Evolutionary conservation across 2,113 vertebrate genomes (phyloP), one percentile per base, ranked within the genome.

Genomic region (Chaenocephalus aceratus): DNA sequence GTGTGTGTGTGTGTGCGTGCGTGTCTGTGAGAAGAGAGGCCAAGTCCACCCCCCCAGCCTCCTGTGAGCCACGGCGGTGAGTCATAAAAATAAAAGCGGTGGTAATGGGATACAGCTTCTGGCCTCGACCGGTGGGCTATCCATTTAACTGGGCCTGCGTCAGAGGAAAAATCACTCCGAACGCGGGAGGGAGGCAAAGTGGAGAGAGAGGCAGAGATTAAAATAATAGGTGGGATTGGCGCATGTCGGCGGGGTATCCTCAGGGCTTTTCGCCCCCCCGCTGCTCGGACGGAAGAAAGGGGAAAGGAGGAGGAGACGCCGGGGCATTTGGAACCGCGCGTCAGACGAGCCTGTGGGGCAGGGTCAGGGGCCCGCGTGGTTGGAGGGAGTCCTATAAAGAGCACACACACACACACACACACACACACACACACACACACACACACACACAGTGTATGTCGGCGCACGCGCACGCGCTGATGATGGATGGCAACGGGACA

Each of bases 401-500:
- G 84, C 86, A 59, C 74, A 46, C 68, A 66, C 80, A 49, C 58
- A 64, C 75, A 69, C 66, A 44, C 72, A n/a, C 75, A 60, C 21
- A 21, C 86, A 59, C 74, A 46, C 68, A 66, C 80, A 49, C 75
- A 6, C 58, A 64, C 75, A 69, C 66, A 44, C 72, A n/a, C 75
- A 60, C 21, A 64, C 75, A 69, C 66, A 44, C 72, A n/a, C 75
- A 60, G n/a, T 2, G 2, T 52, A 41, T 18, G 54, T 54, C 18
- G 21, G 51, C 21, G 60, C 51, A 76, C 53, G 30, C 77, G 80
- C 82, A 82, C 82, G 49, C 49, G 59, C 65, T 57, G 77, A 92
- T 95, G 94, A 96, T 95, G 84, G 92, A 96, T 95, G 85, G 85
- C 77, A 83, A 52, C 18, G 65, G 83, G 78, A 95, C 92, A 94